These are phyloP conservation scores for Anarhynchus alexandrinus DNA, from an alignment of 2,113 vertebrate genomes.

Conservation along the genomic window DNA sequence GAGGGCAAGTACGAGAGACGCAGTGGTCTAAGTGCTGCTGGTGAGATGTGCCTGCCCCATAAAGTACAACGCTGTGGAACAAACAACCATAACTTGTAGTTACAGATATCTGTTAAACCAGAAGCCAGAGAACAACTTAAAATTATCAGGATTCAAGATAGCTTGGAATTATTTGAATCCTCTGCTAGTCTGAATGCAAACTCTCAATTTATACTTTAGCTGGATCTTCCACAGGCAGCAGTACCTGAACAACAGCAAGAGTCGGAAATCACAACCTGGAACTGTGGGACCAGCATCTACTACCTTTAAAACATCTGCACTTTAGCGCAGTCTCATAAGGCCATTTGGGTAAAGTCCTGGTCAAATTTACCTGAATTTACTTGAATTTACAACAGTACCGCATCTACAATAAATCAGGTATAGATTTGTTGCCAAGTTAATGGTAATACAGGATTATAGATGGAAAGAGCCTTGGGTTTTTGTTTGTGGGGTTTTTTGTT, in stretches of 20 bases:
- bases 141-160: background rate
- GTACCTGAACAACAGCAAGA: background rate
- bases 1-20: background rate
- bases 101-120: background rate
- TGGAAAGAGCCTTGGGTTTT: background rate
- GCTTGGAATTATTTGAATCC: background rate
- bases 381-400: background rate
- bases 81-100: background rate
- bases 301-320: background rate
- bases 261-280: background rate
- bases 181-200: background rate
- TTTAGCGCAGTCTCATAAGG: accelerated
- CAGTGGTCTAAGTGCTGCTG: background rate
- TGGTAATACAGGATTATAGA: background rate
- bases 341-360: background rate
- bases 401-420: background rate
- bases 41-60: background rate
- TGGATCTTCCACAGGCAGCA: background rate
- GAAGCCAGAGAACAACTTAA: background rate
- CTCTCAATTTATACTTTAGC: background rate
- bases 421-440: background rate
- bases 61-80: background rate
- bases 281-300: background rate
- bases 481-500: background rate
- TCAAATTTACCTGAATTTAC: background rate